Evolutionary conservation across 2,888 invertebrate genomes (phyloP), one percentile per base, ranked within the genome.

Genomic region (Chalcis sispes): DNA sequence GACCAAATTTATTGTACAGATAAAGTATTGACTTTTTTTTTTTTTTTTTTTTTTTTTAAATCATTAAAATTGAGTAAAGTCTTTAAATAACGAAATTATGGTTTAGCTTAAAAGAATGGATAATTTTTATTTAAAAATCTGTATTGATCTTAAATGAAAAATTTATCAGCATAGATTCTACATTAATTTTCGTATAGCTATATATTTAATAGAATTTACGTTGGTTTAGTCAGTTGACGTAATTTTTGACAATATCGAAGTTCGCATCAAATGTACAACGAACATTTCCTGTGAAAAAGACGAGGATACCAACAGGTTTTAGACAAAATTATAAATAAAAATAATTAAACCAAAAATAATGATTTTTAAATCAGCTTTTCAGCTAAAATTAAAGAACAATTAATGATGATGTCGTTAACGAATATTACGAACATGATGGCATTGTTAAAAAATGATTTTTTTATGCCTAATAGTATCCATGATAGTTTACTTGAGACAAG

Each of bases 171-270:
- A n/a, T n/a, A n/a, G n/a, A n/a, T n/a, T n/a, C n/a, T n/a, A n/a
- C n/a, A n/a, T n/a, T n/a, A n/a, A n/a, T n/a, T n/a, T n/a, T n/a
- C n/a, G n/a, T n/a, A n/a, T n/a, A n/a, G n/a, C n/a, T n/a, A n/a
- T n/a, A n/a, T n/a, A n/a, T n/a, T n/a, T n/a, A n/a, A n/a, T n/a
- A n/a, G n/a, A n/a, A n/a, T n/a, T n/a, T n/a, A n/a, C n/a, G n/a
- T n/a, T n/a, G n/a, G n/a, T n/a, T n/a, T 40, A 84, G 84, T 73
- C 81, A n/a, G 81, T 82, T 50, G 83, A 83, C 58, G 40, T 83
- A 50, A 75, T 75, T 72, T 71, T 83, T 20, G 80, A 77, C 13
- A 80, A 81, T 18, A 69, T 84, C 8, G 81, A 83, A 75, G 64
- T 83, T 18, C 77, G 80, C n/a, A 4, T 81, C 18, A 66, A 75